A percentile compares a stretch with the other conserved stretches of the same genome.
Conservation (phyloP, 2,113 vertebrate genomes). For the Halcyon senegalensis region DNA sequence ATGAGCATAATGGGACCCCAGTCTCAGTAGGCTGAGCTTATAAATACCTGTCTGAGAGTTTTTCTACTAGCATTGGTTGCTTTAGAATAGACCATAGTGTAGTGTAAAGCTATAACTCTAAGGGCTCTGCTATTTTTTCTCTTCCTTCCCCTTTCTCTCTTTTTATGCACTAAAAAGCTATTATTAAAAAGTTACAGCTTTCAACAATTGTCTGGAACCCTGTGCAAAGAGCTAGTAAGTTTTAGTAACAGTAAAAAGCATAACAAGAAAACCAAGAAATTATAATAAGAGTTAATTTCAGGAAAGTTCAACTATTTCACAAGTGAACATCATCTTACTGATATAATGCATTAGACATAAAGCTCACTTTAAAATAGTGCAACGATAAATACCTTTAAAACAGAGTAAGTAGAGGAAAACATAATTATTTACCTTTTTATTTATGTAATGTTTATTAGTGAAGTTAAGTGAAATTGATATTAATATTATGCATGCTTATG, state of each 20-base stretch:
- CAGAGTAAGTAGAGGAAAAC: background rate
- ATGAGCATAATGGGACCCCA: background rate
- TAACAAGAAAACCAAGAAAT: background rate
- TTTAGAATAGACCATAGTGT: background rate
- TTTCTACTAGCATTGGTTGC: background rate
- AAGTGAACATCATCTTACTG: background rate
- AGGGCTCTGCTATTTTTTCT: background rate
- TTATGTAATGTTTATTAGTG: background rate
- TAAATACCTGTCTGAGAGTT: background rate
- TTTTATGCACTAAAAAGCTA: background rate
- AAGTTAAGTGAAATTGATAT: background rate
- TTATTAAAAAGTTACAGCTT: background rate
- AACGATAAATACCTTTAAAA: background rate
- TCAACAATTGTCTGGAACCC: background rate
- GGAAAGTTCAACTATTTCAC: background rate
- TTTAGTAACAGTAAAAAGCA: background rate
- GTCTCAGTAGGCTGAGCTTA: background rate
- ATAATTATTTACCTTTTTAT: background rate
- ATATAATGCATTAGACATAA: background rate
- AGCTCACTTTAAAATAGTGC: background rate
- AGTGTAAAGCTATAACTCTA: background rate
- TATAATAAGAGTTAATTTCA: background rate
- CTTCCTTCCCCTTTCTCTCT: background rate
- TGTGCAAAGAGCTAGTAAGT: background rate
- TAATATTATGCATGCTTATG: background rate